phyloP scores from a whole-genome alignment of 2,888 invertebrate species.

The Eupithecia subumbrata region DNA sequence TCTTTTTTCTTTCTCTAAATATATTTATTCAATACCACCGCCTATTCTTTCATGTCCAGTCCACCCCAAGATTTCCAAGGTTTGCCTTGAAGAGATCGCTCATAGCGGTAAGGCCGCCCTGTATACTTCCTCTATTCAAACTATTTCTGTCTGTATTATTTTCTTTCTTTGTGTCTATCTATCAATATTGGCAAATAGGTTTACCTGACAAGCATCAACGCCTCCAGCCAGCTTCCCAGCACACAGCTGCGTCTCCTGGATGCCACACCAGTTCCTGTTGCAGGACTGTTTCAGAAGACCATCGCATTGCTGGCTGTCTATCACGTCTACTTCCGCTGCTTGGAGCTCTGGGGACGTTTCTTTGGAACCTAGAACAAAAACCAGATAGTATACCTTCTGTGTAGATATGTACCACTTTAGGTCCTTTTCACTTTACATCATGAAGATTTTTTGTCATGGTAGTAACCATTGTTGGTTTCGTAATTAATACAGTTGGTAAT shows the following conservation, averaged over 20 bases:
- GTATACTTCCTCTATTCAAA: no score
- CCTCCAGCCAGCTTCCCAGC: constrained; percentile 68
- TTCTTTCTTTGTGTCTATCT: no score
- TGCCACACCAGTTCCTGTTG: constrained; percentile 62
- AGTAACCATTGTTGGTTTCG: background rate
- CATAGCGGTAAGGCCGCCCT: no score
- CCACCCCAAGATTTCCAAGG: no score
- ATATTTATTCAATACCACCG: no score
- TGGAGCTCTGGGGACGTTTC: constrained; percentile 59
- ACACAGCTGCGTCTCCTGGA: constrained; percentile 63
- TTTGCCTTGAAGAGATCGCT: no score
- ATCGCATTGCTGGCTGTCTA: constrained; percentile 55
- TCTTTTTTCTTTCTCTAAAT: no score
- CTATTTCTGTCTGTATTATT: no score
- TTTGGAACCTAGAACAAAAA: constrained; percentile 43
- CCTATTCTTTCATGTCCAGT: no score
- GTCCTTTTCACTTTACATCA: no score
- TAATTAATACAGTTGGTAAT: background rate
- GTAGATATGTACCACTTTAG: no score
- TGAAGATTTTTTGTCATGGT: background rate
- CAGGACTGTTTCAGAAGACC: constrained; percentile 49
- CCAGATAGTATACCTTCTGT: background rate
- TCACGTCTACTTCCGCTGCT: constrained; percentile 59
- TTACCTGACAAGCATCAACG: constrained; percentile 69
- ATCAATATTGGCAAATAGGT: background rate